Percentiles rank a stretch among this genome's conserved stretches.
Evolutionary conservation across 2,113 vertebrate species (phyloP).

Genomic region (Drymodes brunneopygia): DNA sequence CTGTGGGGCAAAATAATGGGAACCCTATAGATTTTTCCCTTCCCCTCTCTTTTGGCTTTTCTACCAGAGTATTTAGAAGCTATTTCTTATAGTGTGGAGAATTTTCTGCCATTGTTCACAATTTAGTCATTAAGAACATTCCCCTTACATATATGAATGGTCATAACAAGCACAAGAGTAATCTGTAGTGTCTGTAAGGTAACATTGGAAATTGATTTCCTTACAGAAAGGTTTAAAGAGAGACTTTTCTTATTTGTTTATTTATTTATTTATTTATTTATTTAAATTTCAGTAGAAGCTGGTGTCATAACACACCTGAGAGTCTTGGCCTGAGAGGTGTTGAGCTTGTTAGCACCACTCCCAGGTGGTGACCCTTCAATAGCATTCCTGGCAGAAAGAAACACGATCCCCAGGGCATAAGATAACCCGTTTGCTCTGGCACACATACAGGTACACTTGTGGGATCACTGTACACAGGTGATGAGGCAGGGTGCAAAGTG

Average conservation of each 20-base stretch:
- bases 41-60: fast-evolving
- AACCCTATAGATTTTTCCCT: not conserved
- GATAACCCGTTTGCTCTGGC: not conserved
- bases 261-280: no score
- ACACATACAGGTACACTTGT: fast-evolving
- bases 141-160: fast-evolving
- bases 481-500: not conserved
- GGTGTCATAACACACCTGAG: not conserved
- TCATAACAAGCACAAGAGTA: not conserved
- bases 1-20: not conserved
- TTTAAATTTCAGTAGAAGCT: not conserved
- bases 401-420: fast-evolving
- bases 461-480: not conserved
- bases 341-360: not conserved
- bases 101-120: not conserved
- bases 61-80: not conserved
- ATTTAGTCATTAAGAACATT: not conserved
- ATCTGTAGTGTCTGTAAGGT: not conserved
- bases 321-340: not conserved
- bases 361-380: not conserved
- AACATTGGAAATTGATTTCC: not conserved
- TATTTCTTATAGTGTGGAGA: not conserved
- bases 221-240: not conserved
- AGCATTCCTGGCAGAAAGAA: not conserved
- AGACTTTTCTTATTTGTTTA: not conserved